phyloP scores from a whole-genome alignment of 2,113 vertebrate genomes.

The Sardina pilchardus region DNA sequence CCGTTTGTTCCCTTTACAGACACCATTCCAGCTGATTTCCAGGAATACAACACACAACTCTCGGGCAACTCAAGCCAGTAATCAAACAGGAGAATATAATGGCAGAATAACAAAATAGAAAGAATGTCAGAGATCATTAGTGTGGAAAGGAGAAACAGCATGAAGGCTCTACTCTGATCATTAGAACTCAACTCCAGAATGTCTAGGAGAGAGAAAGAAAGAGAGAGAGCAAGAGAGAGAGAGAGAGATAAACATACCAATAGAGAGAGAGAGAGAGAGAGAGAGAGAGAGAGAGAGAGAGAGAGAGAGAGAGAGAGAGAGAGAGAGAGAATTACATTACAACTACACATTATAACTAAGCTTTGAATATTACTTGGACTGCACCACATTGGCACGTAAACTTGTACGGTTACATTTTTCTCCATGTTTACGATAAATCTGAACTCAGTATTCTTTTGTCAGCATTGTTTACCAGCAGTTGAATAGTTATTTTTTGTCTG shows the following conservation, averaged over 20 bases:
- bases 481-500: background rate
- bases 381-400: background rate
- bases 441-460: background rate
- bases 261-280: background rate
- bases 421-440: background rate
- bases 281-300: background rate
- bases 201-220: background rate
- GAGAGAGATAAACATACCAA: no score
- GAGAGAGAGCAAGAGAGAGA: background rate
- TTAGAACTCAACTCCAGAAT: background rate
- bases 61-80: slow-evolving; percentile 42
- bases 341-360: background rate
- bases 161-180: background rate
- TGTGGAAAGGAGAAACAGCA: background rate
- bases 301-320: background rate
- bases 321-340: background rate
- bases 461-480: background rate
- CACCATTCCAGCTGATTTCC: slow-evolving; percentile 89
- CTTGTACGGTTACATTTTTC: background rate
- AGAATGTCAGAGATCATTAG: background rate
- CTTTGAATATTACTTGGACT: background rate
- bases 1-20: slow-evolving; percentile 72
- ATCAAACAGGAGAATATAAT: slow-evolving; percentile 2
- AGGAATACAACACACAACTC: slow-evolving; percentile 79
- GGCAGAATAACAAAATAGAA: background rate